These are phyloP conservation scores for Scylla paramamosain DNA, from an alignment of 1,140 invertebrate species.

Conservation along the genomic window DNA sequence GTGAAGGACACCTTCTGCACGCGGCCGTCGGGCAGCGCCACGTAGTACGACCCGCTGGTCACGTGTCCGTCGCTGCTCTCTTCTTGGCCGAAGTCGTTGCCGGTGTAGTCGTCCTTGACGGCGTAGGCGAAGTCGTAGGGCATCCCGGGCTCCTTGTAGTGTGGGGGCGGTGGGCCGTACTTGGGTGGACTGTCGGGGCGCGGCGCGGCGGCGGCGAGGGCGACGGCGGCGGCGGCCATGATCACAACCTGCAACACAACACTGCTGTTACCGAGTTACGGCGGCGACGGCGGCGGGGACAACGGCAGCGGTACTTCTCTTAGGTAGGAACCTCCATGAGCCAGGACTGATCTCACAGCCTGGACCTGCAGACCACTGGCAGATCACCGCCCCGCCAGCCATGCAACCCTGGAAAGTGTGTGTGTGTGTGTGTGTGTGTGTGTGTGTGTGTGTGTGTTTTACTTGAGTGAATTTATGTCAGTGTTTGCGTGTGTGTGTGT, in stretches of 20 bases:
- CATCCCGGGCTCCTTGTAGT: slow-evolving; percentile 69
- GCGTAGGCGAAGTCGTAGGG: slow-evolving; percentile 88
- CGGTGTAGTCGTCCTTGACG: slow-evolving; percentile 85
- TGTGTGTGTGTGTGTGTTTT: no score
- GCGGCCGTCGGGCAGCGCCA: slow-evolving; percentile 88
- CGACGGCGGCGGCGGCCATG: slow-evolving; percentile 5
- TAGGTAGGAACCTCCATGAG: no score
- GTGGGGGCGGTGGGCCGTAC: slow-evolving; percentile 46
- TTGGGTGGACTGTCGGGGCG: slow-evolving; percentile 27
- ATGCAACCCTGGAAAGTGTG: no score
- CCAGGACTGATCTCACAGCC: no score
- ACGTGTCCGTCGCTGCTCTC: slow-evolving; percentile 62
- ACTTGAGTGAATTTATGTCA: no score
- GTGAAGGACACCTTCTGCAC: slow-evolving; percentile 88
- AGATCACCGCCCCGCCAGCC: no score
- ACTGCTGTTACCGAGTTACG: neutral
- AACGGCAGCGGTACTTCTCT: neutral
- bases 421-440: no score
- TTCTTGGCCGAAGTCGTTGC: slow-evolving; percentile 83
- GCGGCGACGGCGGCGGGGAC: no score
- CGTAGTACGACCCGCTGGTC: slow-evolving; percentile 87
- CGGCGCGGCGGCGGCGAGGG: slow-evolving; percentile 44
- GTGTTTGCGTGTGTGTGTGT: no score
- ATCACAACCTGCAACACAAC: slow-evolving; percentile 3
- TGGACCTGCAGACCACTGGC: no score